Evolutionary conservation across 2,113 vertebrate genomes (phyloP).

Genomic region (Procavia capensis): DNA sequence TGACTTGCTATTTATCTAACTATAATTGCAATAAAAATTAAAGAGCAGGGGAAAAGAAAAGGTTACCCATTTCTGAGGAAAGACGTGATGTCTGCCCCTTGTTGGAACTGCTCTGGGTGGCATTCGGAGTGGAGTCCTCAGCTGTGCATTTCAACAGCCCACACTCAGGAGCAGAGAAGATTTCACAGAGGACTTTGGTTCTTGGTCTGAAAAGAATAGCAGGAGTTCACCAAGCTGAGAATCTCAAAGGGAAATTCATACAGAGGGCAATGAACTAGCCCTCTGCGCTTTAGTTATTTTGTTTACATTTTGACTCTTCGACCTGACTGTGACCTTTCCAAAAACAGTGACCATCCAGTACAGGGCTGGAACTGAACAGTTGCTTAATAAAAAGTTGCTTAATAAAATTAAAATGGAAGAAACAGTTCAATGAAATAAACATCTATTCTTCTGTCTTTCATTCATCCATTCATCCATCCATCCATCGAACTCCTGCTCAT

Average conservation of each 20-base stretch:
- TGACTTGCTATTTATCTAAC: constrained; percentile 45
- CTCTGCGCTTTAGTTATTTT: background rate
- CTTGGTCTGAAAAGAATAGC: background rate
- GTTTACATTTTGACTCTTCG: background rate
- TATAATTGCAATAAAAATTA: constrained; percentile 44
- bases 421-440: background rate
- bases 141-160: background rate
- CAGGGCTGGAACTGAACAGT: background rate
- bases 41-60: background rate
- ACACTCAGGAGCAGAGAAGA: background rate
- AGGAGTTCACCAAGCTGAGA: background rate
- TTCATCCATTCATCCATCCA: background rate
- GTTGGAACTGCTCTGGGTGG: background rate
- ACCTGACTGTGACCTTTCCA: background rate
- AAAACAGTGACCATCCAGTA: background rate
- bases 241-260: background rate
- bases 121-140: background rate
- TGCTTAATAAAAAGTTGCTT: background rate
- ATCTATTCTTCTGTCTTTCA: background rate
- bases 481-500: background rate
- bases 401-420: background rate
- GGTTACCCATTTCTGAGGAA: background rate
- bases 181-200: background rate
- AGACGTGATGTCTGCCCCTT: background rate
- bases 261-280: background rate